A percentile compares a stretch with the other conserved stretches of the same genome.
Evolutionary conservation across 2,888 invertebrate species (phyloP).

Genomic region (Metellina segmentata): DNA sequence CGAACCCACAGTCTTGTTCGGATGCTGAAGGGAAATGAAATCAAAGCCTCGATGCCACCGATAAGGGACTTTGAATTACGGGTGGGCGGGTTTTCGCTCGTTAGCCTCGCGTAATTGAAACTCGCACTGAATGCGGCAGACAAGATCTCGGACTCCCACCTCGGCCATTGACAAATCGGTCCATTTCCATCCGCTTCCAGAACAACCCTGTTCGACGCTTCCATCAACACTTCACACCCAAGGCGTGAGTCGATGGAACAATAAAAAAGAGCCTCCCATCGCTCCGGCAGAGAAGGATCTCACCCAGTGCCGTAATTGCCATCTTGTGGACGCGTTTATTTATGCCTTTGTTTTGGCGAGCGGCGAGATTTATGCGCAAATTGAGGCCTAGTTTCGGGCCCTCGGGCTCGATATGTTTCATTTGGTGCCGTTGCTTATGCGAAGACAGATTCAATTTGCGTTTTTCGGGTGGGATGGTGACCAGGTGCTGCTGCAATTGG

Average conservation of each 20-base stretch:
- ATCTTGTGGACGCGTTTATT: background rate
- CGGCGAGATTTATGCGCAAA: conserved; percentile 44
- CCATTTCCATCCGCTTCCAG: conserved; percentile 14
- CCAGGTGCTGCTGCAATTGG: background rate
- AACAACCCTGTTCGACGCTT: conserved; percentile 14
- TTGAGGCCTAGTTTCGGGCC: conserved; percentile 4
- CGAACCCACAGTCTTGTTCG: too few species aligned
- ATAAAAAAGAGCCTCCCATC: conserved; percentile 13
- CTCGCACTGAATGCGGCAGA: background rate
- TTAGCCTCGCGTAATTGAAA: conserved; percentile 5
- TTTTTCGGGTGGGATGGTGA: too few species aligned
- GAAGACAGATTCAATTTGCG: conserved; percentile 27
- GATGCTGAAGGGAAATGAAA: too few species aligned
- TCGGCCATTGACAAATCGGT: conserved; percentile 62
- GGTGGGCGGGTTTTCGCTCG: conserved; percentile 2
- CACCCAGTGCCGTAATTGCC: conserved; percentile 14
- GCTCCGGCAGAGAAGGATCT: background rate
- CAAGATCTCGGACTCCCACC: conserved; percentile 26
- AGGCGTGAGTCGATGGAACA: conserved; percentile 26
- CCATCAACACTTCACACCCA: conserved; percentile 69
- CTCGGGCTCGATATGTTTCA: conserved; percentile 4
- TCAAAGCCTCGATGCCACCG: background rate
- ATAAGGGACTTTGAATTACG: background rate
- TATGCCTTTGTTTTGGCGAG: conserved; percentile 2
- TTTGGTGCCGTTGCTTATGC: background rate